Percentiles rank a stretch among this genome's conserved stretches.
phyloP scores from a whole-genome alignment of 2,797 vertebrate species.

The Aeoliscus strigatus region DNA sequence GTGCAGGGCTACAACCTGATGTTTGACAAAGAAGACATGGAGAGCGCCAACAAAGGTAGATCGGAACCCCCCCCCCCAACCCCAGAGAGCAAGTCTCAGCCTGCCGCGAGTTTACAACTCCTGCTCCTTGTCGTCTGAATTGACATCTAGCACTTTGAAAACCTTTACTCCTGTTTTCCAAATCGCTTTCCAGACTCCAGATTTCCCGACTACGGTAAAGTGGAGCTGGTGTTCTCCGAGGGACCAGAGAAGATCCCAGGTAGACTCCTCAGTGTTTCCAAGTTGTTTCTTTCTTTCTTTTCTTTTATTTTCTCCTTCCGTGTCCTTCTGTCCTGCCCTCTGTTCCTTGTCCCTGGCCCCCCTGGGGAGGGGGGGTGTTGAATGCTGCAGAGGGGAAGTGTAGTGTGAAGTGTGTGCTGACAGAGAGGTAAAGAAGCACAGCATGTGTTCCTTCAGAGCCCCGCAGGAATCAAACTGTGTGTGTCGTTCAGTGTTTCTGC shows the following conservation, averaged over 20 bases:
- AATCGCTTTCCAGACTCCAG: slow-evolving; percentile 80
- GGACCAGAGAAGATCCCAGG: slow-evolving; percentile 88
- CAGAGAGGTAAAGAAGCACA: slow-evolving; percentile 61
- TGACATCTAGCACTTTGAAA: slow-evolving; percentile 37
- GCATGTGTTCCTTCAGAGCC: slow-evolving; percentile 46
- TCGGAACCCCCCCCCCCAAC: slow-evolving; percentile 9
- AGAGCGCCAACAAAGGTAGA: slow-evolving; percentile 85
- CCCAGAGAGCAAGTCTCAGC: slow-evolving; percentile 34
- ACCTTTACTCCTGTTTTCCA: slow-evolving; percentile 42
- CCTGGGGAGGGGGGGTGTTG: slow-evolving; percentile 53
- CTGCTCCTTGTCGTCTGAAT: slow-evolving; percentile 29
- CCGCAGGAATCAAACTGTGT: slow-evolving; percentile 29
- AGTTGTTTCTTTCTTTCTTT: background rate
- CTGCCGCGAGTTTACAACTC: slow-evolving; percentile 20
- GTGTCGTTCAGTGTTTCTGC: slow-evolving; percentile 18
- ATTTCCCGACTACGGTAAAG: slow-evolving; percentile 88
- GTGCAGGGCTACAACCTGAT: slow-evolving; percentile 82
- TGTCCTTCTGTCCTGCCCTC: slow-evolving; percentile 5
- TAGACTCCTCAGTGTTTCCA: slow-evolving; percentile 42
- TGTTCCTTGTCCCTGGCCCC: slow-evolving; percentile 25
- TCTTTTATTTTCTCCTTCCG: slow-evolving; percentile 15
- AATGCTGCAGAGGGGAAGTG: slow-evolving; percentile 61
- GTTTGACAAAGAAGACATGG: slow-evolving; percentile 90
- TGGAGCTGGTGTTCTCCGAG: slow-evolving; percentile 90
- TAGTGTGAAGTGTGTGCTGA: slow-evolving; percentile 71